A percentile compares a stretch with the other conserved stretches of the same genome.
Evolutionary conservation across 2,888 invertebrate genomes (phyloP).

Genomic region (Buathra laborator): DNA sequence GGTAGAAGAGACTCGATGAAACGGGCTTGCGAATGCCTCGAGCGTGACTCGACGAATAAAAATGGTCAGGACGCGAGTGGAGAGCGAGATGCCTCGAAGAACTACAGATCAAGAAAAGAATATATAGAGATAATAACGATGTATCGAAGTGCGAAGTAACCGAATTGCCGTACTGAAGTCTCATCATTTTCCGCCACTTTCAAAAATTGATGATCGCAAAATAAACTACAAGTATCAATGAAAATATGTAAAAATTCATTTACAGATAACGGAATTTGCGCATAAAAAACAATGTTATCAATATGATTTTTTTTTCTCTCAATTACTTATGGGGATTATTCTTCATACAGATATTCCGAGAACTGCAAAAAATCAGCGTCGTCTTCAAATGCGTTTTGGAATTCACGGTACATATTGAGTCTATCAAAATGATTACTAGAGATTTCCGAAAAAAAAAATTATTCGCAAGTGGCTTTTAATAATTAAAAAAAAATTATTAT

Average conservation of each 20-base stretch:
- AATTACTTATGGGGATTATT: no score
- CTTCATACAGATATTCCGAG: no score
- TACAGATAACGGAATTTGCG: no score
- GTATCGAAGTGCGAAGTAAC: background rate
- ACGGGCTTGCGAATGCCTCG: conserved; percentile 11
- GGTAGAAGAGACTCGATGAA: conserved; percentile 16
- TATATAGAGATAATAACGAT: background rate
- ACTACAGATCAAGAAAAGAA: background rate
- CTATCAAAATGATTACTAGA: no score
- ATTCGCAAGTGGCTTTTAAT: no score
- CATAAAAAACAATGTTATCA: no score
- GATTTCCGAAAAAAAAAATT: no score
- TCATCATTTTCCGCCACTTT: background rate
- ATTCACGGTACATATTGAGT: no score
- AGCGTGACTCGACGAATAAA: conserved; percentile 40
- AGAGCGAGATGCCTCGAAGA: conserved; percentile 2
- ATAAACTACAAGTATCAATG: background rate
- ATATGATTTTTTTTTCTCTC: no score
- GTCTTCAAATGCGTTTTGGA: no score
- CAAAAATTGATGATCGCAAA: background rate
- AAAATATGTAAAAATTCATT: background rate
- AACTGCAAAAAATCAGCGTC: no score
- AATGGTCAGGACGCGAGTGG: conserved; percentile 42
- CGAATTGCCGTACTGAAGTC: background rate
- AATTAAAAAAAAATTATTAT: no score